Evolutionary conservation across 2,888 invertebrate species (phyloP).

Genomic region (Xanthostigma xanthostigma): DNA sequence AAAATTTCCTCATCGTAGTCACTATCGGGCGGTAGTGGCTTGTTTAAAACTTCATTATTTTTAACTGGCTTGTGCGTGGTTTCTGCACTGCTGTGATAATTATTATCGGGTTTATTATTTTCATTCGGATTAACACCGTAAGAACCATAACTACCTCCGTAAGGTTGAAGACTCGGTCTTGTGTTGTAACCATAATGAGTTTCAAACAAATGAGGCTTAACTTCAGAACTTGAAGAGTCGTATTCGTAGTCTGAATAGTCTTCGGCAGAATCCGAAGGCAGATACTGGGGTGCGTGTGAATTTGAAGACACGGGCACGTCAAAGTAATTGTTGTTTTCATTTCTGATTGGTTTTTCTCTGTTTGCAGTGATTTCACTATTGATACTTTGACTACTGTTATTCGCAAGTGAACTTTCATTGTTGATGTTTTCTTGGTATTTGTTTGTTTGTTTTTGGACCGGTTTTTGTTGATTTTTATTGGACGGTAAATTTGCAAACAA

Average conservation of each 20-base stretch:
- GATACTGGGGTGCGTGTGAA: constrained; percentile 4
- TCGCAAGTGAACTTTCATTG: constrained; percentile 3
- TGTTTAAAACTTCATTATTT: neutral
- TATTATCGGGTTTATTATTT: too few species aligned
- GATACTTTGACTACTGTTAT: neutral
- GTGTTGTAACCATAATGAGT: too few species aligned
- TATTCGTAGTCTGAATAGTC: constrained; percentile 13
- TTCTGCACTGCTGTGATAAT: neutral
- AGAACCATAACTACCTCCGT: too few species aligned
- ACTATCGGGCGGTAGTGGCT: neutral
- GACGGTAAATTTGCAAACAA: constrained; percentile 16
- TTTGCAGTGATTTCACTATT: constrained; percentile 5
- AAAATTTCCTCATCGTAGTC: too few species aligned
- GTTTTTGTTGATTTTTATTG: constrained; percentile 13
- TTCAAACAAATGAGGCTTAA: too few species aligned
- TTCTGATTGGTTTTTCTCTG: constrained; percentile 7
- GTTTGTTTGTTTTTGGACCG: constrained; percentile 13
- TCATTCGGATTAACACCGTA: neutral
- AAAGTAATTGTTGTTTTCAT: constrained; percentile 4
- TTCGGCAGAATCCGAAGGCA: constrained; percentile 8
- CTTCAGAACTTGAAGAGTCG: neutral
- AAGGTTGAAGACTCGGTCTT: too few species aligned
- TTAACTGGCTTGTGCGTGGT: neutral
- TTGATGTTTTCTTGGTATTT: constrained; percentile 12
- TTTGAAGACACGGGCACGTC: neutral